phyloP scores from a whole-genome alignment of 1,140 invertebrate species.

The Araneus ventricosus region DNA sequence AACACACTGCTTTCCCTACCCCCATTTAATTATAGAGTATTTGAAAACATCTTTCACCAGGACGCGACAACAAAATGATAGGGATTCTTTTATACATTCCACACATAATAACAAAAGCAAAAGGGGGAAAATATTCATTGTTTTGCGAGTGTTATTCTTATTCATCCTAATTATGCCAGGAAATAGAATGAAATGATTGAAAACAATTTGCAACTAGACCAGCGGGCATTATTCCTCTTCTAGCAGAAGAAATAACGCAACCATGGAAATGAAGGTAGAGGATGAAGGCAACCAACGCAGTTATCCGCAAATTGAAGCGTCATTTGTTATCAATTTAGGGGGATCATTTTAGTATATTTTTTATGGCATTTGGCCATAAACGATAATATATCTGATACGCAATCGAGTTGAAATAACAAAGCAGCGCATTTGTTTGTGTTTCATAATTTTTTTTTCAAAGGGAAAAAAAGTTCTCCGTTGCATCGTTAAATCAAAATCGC shows the following conservation, averaged over 20 bases:
- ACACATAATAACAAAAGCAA: not conserved
- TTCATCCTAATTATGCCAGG: not conserved
- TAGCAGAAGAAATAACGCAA: not conserved
- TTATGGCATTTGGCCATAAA: conserved; percentile 28
- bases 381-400: conserved; percentile 57
- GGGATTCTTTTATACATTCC: not conserved
- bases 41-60: not conserved
- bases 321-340: conserved; percentile 57
- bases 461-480: not conserved
- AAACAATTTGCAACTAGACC: not conserved
- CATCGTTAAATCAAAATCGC: conserved; percentile 53
- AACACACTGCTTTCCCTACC: not conserved
- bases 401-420: conserved; percentile 43
- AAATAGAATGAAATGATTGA: not conserved
- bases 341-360: conserved; percentile 51
- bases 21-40: not conserved
- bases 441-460: not conserved
- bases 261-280: not conserved
- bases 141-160: not conserved
- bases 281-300: conserved; percentile 10
- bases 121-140: not conserved
- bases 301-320: conserved; percentile 32
- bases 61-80: not conserved
- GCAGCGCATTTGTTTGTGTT: conserved; percentile 18
- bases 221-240: not conserved